Percentiles rank a stretch among this genome's conserved stretches.
phyloP scores from a whole-genome alignment of 2,797 vertebrate genomes.

The Coregonus ussuriensis region DNA sequence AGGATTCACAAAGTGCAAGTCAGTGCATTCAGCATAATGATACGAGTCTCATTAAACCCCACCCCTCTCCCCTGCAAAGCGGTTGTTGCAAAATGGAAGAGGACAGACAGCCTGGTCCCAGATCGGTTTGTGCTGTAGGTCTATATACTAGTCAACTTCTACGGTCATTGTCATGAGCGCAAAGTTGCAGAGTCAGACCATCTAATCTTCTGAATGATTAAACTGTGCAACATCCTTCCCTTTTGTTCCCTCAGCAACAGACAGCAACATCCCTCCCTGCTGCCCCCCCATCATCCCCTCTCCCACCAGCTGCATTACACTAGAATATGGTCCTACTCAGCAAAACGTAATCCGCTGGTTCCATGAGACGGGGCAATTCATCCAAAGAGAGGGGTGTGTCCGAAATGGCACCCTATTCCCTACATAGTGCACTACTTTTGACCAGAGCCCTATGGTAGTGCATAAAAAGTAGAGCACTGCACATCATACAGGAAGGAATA shows the following conservation, averaged over 20 bases:
- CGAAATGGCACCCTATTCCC: background rate
- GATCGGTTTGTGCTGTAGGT: background rate
- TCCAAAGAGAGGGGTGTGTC: conserved; percentile 16
- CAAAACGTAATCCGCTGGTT: conserved; percentile 51
- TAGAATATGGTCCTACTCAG: conserved; percentile 56
- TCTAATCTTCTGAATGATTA: conserved; percentile 2
- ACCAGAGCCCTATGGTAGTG: background rate
- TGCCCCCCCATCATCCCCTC: conserved; percentile 10
- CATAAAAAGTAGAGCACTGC: background rate
- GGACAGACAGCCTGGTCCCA: too few species aligned
- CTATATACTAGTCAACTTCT: background rate
- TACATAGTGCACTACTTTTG: background rate
- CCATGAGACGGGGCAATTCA: conserved; percentile 42
- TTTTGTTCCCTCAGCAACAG: background rate
- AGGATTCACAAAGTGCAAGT: background rate
- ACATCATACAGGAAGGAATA: conserved; percentile 13
- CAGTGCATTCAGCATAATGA: background rate
- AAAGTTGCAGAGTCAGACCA: background rate
- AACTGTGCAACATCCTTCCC: background rate
- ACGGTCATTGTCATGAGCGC: background rate
- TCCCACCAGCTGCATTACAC: conserved; percentile 43
- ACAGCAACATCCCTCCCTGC: conserved; percentile 30
- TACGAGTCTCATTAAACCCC: background rate
- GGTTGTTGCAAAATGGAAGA: too few species aligned
- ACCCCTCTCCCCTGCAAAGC: too few species aligned